Conservation (phyloP, 1,140 invertebrate species). For the Drosophila pectinifera region DNA sequence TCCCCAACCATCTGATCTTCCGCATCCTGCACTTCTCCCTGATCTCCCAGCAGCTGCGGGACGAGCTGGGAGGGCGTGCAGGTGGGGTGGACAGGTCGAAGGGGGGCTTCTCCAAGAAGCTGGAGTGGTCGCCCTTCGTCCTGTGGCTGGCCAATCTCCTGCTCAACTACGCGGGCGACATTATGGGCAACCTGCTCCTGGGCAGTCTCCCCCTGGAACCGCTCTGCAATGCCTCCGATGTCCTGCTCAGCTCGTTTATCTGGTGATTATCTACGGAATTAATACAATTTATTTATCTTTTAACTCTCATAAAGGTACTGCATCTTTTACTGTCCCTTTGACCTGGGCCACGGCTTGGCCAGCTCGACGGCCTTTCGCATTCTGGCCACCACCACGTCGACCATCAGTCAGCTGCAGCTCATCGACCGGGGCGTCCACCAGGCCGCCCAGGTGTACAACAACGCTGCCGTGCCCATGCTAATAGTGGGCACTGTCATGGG, state of each 20-base stretch:
- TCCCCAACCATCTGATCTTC: slow-evolving; percentile 60
- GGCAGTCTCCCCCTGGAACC: slow-evolving; percentile 62
- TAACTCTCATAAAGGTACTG: slow-evolving; percentile 43
- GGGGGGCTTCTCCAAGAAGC: not conserved
- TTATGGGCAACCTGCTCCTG: slow-evolving; percentile 61
- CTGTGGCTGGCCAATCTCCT: slow-evolving; percentile 64
- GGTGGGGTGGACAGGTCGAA: not conserved
- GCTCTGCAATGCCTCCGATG: slow-evolving; percentile 50
- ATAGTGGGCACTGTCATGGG: slow-evolving; percentile 65
- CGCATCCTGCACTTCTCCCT: slow-evolving; percentile 60
- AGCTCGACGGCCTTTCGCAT: slow-evolving; percentile 40
- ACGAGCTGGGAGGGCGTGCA: slow-evolving; percentile 40
- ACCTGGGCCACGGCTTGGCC: slow-evolving; percentile 37
- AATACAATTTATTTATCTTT: too few relatives aligned
- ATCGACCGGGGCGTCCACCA: slow-evolving; percentile 55
- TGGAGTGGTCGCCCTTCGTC: slow-evolving; percentile 55
- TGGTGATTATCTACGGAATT: slow-evolving; percentile 51
- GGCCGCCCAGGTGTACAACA: slow-evolving; percentile 40
- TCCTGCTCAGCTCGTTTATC: slow-evolving; percentile 41
- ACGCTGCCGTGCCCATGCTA: slow-evolving; percentile 59
- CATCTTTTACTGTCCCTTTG: slow-evolving; percentile 66
- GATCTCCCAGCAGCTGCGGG: slow-evolving; percentile 60
- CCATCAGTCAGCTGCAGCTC: slow-evolving; percentile 61
- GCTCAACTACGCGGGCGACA: slow-evolving; percentile 61
- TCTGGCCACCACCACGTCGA: slow-evolving; percentile 40